Evolutionary conservation across 2,888 invertebrate genomes (phyloP).

Genomic region (Eupithecia vulgata): DNA sequence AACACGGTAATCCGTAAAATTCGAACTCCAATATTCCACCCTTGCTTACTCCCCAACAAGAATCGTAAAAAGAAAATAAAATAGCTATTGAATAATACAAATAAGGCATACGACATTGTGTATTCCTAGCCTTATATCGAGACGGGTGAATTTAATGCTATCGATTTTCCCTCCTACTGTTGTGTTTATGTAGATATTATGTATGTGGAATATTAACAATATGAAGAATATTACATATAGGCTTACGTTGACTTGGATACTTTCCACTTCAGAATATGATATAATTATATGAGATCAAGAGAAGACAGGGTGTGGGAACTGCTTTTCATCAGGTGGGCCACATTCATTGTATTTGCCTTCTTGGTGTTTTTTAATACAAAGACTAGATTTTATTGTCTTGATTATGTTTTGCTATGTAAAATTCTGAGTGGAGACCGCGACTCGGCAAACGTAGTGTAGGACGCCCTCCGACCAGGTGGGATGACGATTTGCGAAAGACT

Average conservation of each 20-base stretch:
- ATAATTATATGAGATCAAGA: not conserved
- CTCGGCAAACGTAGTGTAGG: no score
- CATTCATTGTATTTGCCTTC: no score
- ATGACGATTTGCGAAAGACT: no score
- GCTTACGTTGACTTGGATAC: not conserved
- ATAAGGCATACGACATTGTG: slow-evolving; percentile 61
- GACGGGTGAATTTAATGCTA: slow-evolving; percentile 60
- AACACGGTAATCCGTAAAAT: slow-evolving; percentile 31
- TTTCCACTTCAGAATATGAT: not conserved
- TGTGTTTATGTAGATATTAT: slow-evolving; percentile 4
- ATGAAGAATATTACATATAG: not conserved
- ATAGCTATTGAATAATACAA: slow-evolving; percentile 57
- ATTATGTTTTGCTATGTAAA: no score
- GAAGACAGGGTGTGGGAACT: not conserved
- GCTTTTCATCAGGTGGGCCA: no score
- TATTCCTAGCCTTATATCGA: slow-evolving; percentile 63
- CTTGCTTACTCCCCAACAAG: slow-evolving; percentile 10
- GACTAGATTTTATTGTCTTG: no score
- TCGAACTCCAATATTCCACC: slow-evolving; percentile 16
- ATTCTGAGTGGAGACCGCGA: no score
- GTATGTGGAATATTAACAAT: not conserved
- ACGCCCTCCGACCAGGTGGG: no score
- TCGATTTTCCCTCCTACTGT: slow-evolving; percentile 54
- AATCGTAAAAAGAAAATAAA: slow-evolving; percentile 43
- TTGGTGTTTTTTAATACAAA: no score